Evolutionary conservation across 2,113 vertebrate genomes (phyloP).

Genomic region (Litocranius walleri): DNA sequence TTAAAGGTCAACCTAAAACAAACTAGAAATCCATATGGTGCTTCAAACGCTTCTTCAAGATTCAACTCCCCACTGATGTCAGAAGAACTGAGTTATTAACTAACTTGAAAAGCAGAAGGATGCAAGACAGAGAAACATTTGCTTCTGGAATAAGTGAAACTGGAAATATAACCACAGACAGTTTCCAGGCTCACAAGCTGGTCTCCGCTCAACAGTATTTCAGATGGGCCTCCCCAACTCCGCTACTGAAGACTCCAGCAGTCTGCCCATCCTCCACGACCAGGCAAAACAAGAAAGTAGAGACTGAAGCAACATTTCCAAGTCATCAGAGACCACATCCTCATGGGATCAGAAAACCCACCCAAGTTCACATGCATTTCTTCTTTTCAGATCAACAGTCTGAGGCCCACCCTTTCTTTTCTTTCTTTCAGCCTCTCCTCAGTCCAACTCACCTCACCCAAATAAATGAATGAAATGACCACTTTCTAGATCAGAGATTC

Average conservation of each 20-base stretch:
- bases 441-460: not conserved
- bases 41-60: not conserved
- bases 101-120: not conserved
- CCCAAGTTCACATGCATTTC: not conserved
- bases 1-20: not conserved
- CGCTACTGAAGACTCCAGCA: fast-evolving
- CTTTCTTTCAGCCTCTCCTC: not conserved
- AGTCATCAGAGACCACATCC: constrained; percentile 20
- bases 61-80: not conserved
- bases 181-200: not conserved
- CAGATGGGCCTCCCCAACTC: not conserved
- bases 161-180: not conserved
- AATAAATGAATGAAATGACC: not conserved
- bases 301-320: not conserved
- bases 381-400: not conserved
- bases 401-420: not conserved
- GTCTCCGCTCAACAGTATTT: not conserved
- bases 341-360: not conserved
- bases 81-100: not conserved
- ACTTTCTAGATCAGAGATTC: not conserved
- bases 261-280: not conserved
- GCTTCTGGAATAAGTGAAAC: not conserved
- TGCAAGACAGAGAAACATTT: not conserved
- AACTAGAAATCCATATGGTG: not conserved
- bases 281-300: not conserved